Evolutionary conservation across 2,888 invertebrate genomes (phyloP).

Genomic region (Xestia rhomboidea): DNA sequence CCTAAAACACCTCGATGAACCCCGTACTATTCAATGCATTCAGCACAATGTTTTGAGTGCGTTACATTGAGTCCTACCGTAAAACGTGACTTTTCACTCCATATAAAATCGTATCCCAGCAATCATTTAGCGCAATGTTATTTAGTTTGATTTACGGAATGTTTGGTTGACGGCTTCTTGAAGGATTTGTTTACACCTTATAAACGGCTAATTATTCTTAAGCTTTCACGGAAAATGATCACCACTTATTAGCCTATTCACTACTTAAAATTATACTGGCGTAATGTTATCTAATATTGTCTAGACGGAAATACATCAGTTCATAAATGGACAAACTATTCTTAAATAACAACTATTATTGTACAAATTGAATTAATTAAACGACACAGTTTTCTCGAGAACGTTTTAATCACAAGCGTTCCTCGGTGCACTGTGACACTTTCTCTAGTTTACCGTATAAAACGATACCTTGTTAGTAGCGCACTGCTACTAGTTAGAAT

Average conservation of each 20-base stretch:
- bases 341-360: not conserved
- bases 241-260: not conserved
- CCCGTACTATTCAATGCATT: too few species aligned
- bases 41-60: too few species aligned
- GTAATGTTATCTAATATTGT: not conserved
- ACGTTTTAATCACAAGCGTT: slow-evolving; percentile 35
- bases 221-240: not conserved
- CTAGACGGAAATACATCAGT: not conserved
- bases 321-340: not conserved
- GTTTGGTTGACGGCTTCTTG: too few species aligned
- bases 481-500: slow-evolving; percentile 42
- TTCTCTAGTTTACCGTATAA: slow-evolving; percentile 32
- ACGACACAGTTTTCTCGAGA: slow-evolving; percentile 5
- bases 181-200: too few species aligned
- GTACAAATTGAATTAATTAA: slow-evolving; percentile 4
- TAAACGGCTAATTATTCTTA: not conserved
- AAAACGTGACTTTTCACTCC: too few species aligned
- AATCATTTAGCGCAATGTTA: too few species aligned
- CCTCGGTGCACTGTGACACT: slow-evolving; percentile 18
- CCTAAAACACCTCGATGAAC: too few species aligned
- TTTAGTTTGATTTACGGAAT: too few species aligned
- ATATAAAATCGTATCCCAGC: too few species aligned
- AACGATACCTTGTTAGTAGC: slow-evolving; percentile 53
- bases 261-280: not conserved
- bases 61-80: too few species aligned